phyloP scores from a whole-genome alignment of 2,113 vertebrate species.

The Gymnogyps californianus region DNA sequence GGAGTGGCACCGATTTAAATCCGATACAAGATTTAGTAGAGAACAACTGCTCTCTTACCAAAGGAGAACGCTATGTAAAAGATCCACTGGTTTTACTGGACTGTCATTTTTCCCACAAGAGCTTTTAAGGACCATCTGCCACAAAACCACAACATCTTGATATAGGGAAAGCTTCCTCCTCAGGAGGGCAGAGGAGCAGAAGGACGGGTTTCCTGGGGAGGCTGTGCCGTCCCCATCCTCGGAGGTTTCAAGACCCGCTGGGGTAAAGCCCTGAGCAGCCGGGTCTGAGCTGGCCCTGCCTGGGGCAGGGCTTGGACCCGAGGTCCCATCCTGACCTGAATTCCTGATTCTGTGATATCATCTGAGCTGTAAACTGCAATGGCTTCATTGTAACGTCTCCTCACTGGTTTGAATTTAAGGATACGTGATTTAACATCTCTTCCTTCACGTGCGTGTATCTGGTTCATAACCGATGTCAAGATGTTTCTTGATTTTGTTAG shows the following conservation, averaged over 20 bases:
- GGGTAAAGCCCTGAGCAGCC: not conserved
- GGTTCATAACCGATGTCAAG: not conserved
- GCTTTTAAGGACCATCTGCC: not conserved
- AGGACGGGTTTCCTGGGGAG: not conserved
- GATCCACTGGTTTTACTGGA: not conserved
- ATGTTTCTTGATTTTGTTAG: not conserved
- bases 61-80: rapidly evolving
- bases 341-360: not conserved
- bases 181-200: not conserved
- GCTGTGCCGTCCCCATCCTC: not conserved
- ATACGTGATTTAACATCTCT: not conserved
- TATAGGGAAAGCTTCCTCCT: not conserved
- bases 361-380: not conserved
- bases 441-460: not conserved
- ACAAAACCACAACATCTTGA: not conserved
- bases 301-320: not conserved
- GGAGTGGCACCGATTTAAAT: not conserved
- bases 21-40: not conserved
- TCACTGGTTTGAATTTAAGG: not conserved
- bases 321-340: not conserved
- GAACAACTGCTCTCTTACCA: not conserved
- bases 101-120: rapidly evolving
- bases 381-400: not conserved
- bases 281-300: not conserved
- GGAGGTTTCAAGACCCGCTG: rapidly evolving